phyloP scores from a whole-genome alignment of 1,140 invertebrate genomes.

The Drosophila teissieri region DNA sequence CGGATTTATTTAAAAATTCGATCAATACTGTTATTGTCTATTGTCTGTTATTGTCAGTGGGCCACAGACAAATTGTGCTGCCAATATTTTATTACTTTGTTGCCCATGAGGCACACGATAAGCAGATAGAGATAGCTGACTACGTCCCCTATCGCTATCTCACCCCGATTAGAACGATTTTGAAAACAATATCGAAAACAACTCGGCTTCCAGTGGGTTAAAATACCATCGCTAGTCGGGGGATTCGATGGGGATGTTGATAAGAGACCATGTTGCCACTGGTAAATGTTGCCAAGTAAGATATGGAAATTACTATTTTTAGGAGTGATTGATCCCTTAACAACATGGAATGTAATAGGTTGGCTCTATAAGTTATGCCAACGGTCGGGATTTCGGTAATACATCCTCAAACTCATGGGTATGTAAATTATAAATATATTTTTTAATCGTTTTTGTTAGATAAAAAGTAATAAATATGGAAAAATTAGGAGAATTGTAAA shows the following conservation, averaged over 20 bases:
- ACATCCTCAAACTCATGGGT: too few relatives aligned
- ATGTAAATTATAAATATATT: too few relatives aligned
- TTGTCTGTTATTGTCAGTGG: constrained; percentile 21
- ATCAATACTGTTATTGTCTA: constrained; percentile 24
- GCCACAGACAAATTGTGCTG: constrained; percentile 12
- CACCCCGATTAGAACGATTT: constrained; percentile 20
- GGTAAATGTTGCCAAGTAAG: constrained; percentile 24
- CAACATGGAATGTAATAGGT: too few relatives aligned
- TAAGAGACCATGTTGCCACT: constrained; percentile 17
- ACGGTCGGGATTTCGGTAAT: too few relatives aligned
- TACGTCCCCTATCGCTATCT: constrained; percentile 19
- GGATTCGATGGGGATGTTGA: constrained; percentile 31
- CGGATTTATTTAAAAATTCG: constrained; percentile 29
- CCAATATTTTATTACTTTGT: constrained; percentile 45
- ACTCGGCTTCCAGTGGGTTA: constrained; percentile 10
- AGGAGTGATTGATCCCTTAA: too few relatives aligned
- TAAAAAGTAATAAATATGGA: too few relatives aligned
- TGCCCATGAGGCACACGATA: constrained; percentile 20
- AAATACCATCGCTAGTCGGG: constrained; percentile 37
- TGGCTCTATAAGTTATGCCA: too few relatives aligned
- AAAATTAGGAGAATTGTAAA: too few relatives aligned
- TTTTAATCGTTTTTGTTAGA: too few relatives aligned
- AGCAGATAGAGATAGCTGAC: constrained; percentile 27
- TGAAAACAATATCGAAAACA: constrained; percentile 34
- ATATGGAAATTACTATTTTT: background rate